Conservation (phyloP, 2,113 vertebrate species). For the Mobula hypostoma region DNA sequence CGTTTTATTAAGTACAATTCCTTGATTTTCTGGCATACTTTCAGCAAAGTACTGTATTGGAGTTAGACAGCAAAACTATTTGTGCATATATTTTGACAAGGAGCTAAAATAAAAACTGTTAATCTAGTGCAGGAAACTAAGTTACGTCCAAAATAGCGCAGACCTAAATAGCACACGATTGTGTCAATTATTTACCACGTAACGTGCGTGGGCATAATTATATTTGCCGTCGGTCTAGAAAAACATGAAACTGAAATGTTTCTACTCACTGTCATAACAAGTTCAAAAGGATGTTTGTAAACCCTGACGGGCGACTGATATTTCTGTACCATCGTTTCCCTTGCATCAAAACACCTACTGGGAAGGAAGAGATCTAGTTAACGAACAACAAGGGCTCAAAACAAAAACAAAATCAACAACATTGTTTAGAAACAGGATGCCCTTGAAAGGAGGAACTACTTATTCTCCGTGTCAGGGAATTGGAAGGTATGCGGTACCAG, state of each 20-base stretch:
- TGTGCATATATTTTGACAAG: neutral
- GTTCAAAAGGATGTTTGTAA: slow-evolving; percentile 88
- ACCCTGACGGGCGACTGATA: slow-evolving; percentile 93
- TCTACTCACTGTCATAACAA: slow-evolving; percentile 90
- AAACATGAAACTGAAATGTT: neutral
- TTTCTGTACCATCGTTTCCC: slow-evolving; percentile 82
- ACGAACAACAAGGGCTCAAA: neutral
- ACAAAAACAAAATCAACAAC: no score
- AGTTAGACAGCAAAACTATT: neutral
- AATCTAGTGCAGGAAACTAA: neutral
- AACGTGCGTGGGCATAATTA: neutral
- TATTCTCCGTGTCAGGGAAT: no score
- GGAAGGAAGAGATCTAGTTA: neutral
- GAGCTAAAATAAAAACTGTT: neutral
- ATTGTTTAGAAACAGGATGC: no score
- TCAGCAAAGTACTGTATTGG: neutral
- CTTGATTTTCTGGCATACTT: neutral
- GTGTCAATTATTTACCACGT: neutral
- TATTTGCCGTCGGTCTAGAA: no score
- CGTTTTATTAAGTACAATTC: no score
- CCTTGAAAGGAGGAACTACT: no score
- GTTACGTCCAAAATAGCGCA: neutral
- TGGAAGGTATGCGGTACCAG: no score
- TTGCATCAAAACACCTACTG: slow-evolving; percentile 33
- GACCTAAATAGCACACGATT: neutral